Conservation (phyloP, 1,140 invertebrate species). For the Plutomurus gul region DNA sequence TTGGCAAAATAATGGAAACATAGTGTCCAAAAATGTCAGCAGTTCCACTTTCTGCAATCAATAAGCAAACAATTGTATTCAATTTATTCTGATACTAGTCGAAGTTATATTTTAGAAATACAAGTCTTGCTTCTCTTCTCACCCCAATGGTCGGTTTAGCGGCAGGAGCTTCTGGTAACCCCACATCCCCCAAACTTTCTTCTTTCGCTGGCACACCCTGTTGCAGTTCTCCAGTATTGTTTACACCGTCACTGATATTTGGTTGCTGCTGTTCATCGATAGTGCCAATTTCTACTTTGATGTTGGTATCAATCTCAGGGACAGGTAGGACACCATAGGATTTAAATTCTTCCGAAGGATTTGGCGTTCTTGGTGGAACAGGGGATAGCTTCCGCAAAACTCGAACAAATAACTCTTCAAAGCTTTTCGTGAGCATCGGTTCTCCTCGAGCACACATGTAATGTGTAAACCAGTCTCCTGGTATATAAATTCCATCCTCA, state of each 20-base stretch:
- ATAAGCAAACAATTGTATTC: constrained; percentile 12
- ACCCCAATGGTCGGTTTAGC: too few species aligned
- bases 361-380: background rate
- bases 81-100: background rate
- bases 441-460: constrained; percentile 1
- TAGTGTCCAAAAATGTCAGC: background rate
- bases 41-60: constrained; percentile 33
- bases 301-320: background rate
- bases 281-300: background rate
- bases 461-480: constrained; percentile 43
- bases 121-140: too few species aligned
- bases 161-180: too few species aligned
- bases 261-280: too few species aligned
- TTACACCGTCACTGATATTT: too few species aligned
- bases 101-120: background rate
- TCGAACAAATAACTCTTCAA: background rate
- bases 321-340: background rate
- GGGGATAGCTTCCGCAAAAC: background rate
- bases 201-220: too few species aligned
- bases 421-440: background rate
- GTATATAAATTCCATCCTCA: constrained; percentile 43
- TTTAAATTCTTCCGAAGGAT: background rate
- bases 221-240: too few species aligned
- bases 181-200: too few species aligned
- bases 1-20: background rate